Base-by-base conservation (phyloP, 2,888 invertebrate genomes). In the Meliscaeva auricollis region DNA sequence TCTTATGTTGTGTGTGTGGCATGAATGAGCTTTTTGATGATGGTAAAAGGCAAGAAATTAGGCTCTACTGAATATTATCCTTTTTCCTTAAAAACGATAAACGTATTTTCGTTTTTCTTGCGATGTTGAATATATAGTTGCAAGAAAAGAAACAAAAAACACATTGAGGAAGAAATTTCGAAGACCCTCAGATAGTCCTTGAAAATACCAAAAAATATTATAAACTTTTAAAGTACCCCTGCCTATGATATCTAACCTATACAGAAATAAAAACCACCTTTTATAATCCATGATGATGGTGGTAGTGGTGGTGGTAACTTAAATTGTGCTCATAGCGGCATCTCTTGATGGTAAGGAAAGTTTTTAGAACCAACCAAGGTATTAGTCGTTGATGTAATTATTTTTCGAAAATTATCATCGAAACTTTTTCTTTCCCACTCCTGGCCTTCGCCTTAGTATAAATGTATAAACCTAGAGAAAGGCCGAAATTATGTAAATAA, bases 331-430 rank as follows among this genome's bases (percentile, higher is more conserved):
- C 62, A 62, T 52, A 73, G 66, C 73, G 68, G 58, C 68, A 50
- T 68, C 62, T 44, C 62, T 32, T 77, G 48, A 15, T 72, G 64
- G 73, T 50, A 46, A 20, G 38, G 50, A 35, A 69, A 72, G 52
- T 52, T n/a, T 72, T 56, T 74, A 52, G 56, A 66, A 50, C 30
- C 72, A 77, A 80, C 70, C 66, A 72, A 68, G 80, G 81, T 75
- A 85, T 81, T 85, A 76, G 85, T 76, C 81, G 73, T 77, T 85
- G 85, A 85, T 81, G 85, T 85, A 85, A 85, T 85, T 85, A 85
- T 85, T 77, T 85, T 85, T 85, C 80, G 77, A 85, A 85, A 85
- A 81, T 85, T 85, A 85, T 81, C 85, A 85, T 77, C 66, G 46
- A 73, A 85, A 85, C 52, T 54, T 85, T 85, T 81, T 64, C 69